Conservation (phyloP, 2,888 invertebrate species). For the Drosophila paracracens region DNA sequence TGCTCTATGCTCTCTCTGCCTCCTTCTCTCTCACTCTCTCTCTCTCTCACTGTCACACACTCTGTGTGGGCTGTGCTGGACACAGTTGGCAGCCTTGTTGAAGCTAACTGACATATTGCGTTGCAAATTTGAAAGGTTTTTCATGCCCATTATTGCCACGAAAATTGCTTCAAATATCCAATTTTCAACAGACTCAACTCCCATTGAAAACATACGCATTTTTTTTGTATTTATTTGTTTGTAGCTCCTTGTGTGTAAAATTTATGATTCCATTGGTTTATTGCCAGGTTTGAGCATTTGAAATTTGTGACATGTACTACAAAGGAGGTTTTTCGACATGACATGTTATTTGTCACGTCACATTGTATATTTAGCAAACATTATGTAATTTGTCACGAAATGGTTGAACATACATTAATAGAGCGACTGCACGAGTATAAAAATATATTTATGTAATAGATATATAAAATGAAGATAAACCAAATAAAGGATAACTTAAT, state of each 20-base stretch:
- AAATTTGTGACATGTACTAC: background rate
- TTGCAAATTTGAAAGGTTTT: constrained; percentile 72
- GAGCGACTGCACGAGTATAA: background rate
- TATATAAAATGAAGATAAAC: background rate
- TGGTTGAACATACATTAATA: background rate
- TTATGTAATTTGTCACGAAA: background rate
- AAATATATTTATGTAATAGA: background rate
- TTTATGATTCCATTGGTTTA: constrained; percentile 10
- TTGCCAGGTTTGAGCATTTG: background rate
- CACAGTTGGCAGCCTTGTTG: constrained; percentile 72
- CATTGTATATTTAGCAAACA: background rate
- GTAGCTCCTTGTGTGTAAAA: background rate
- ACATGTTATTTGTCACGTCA: background rate
- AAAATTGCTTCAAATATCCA: constrained; percentile 33
- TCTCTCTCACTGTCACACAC: no score
- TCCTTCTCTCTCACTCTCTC: background rate
- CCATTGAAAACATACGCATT: constrained; percentile 12
- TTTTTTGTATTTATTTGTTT: background rate
- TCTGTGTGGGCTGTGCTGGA: constrained; percentile 30
- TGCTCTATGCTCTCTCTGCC: constrained; percentile 15
- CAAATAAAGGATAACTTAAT: no score
- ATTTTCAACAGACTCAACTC: constrained; percentile 28
- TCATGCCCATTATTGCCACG: constrained; percentile 37
- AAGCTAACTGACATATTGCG: constrained; percentile 77
- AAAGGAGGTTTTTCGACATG: background rate